Evolutionary conservation across 2,113 vertebrate species (phyloP).

Genomic region (Macaca mulatta): DNA sequence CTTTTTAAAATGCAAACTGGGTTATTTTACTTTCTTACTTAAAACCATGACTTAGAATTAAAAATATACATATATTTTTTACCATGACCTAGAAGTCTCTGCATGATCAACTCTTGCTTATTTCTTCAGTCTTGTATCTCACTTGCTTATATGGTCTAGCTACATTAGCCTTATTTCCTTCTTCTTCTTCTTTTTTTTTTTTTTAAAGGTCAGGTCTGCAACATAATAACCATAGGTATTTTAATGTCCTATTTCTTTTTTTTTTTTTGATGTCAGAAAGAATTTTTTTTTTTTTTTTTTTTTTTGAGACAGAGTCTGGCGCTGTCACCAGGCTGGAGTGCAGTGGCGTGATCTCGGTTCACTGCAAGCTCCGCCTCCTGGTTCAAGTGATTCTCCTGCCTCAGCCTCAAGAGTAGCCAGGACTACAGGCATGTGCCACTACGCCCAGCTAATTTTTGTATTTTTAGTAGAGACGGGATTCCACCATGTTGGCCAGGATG

Average conservation of each 20-base stretch:
- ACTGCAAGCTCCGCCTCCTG: no score
- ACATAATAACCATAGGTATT: neutral
- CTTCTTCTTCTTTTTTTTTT: neutral
- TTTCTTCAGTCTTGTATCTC: neutral
- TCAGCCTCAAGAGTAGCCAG: no score
- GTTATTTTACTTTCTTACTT: neutral
- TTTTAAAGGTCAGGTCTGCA: neutral
- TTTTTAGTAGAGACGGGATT: no score
- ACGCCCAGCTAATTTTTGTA: no score
- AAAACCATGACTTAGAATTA: neutral
- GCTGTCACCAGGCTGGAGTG: no score
- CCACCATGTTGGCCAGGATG: no score
- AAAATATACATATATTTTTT: neutral
- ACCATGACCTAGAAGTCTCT: neutral
- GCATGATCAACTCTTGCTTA: neutral
- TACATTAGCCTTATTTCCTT: neutral
- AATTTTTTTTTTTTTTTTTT: no score
- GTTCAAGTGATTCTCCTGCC: no score
- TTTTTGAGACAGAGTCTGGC: no score
- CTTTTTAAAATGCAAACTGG: neutral
- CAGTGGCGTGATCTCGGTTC: no score
- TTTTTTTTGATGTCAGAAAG: no score
- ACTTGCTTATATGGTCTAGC: neutral
- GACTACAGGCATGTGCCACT: no score
- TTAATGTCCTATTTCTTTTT: neutral